Base-by-base conservation (phyloP, 2,888 invertebrate genomes). In the Mythimna pallens region DNA sequence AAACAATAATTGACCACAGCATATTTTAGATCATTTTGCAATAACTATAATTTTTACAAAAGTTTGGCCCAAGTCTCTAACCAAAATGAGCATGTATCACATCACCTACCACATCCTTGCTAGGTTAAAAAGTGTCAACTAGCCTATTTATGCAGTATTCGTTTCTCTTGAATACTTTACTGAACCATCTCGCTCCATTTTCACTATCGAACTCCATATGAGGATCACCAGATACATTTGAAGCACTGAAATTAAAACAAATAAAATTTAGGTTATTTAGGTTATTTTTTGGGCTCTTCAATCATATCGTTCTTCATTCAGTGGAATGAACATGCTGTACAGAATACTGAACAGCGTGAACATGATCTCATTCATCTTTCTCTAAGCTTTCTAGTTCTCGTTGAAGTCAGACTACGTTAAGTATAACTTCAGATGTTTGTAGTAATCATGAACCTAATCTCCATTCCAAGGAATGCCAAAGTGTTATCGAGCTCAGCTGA, bases 181-280 rank as follows among this genome's bases (percentile, higher is more conserved):
- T 1, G 94, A 89, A 7, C 94, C 96, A 66, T 96, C 96, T 55
- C 96, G 83, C 70, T 94, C 91, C 96, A 96, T 95, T 88, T 96
- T 96, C 75, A 95, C 93, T 66, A 96, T 94, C 3, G 95, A 94
- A 80, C 95, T 95, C 95, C 95, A 94, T 61, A 96, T 94, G 20
- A 96, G 87, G 69, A 96, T 94, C 73, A 93, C 94, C 89, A 96
- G 86, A 91, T 96, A 96, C 74, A 95, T 89, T 88, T 96, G 96
- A 20, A 96, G 88, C 89, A 91, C 96, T 96, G 94, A 43, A 94
- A 94, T 62, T 36, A 52, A 65, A n/a, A 70, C 0, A 59, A 57
- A 58, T 22, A 5, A 40, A 55, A 40, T 20, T 10, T 43, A 10
- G 25, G 10, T 58, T 52, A 8, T 52, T 9, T 52, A 7, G 1